Evolutionary conservation across 2,888 invertebrate genomes (phyloP).

Genomic region (Scotopteryx bipunctaria): DNA sequence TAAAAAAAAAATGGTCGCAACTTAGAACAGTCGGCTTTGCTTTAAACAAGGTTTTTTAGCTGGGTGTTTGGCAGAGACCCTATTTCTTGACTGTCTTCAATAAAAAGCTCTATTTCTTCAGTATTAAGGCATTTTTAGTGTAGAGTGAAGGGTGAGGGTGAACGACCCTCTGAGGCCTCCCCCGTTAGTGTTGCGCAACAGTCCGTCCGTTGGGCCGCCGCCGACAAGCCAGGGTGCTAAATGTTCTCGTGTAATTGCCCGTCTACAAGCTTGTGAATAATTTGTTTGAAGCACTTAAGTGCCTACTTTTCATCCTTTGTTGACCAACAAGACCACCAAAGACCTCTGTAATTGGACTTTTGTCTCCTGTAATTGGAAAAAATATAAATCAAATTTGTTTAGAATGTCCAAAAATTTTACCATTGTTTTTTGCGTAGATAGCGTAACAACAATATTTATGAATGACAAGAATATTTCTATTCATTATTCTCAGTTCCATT

Average conservation of each 20-base stretch:
- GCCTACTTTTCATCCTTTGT: not conserved
- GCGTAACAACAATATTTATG: no score
- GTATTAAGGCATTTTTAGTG: slow-evolving; percentile 31
- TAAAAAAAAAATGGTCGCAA: slow-evolving; percentile 16
- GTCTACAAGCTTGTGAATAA: slow-evolving; percentile 25
- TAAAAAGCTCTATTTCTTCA: slow-evolving; percentile 20
- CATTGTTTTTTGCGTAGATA: no score
- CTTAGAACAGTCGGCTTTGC: slow-evolving; percentile 21
- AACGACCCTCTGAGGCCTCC: slow-evolving; percentile 52
- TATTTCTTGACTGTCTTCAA: slow-evolving; percentile 1
- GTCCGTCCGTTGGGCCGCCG: slow-evolving; percentile 48
- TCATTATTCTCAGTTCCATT: no score
- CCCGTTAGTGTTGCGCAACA: slow-evolving; percentile 52
- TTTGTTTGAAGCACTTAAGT: slow-evolving; percentile 19
- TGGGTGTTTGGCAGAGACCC: slow-evolving; percentile 8
- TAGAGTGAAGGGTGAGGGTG: slow-evolving; percentile 46
- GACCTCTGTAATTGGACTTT: no score
- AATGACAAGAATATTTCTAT: no score
- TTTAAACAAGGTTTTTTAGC: slow-evolving; percentile 22
- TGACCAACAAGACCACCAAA: no score
- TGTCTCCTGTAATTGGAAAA: not conserved
- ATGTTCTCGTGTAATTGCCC: slow-evolving; percentile 30
- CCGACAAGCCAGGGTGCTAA: slow-evolving; percentile 48
- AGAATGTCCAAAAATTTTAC: not conserved
- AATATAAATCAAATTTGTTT: not conserved